Evolutionary conservation across 92 coral and sea anemone species (phyloP).

Genomic region (Ricordea florida): DNA sequence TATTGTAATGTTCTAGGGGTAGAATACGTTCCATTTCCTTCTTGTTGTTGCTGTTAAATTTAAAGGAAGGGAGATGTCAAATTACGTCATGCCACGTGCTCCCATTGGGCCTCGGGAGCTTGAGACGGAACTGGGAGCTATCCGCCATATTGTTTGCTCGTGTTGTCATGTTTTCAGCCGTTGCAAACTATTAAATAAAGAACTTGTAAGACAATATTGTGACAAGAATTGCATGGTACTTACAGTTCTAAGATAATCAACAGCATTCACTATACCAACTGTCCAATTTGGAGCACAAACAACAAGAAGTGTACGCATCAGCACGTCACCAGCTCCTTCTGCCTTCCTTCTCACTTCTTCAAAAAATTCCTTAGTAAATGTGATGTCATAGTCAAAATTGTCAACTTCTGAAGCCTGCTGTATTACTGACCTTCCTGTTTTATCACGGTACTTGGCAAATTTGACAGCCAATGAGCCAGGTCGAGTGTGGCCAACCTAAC

Average conservation of each 20-base stretch:
- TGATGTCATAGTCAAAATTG: conserved; percentile 11
- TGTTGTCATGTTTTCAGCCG: no score
- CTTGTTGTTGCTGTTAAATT: no score
- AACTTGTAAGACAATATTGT: no score
- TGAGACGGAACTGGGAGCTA: no score
- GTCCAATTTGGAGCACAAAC: not conserved
- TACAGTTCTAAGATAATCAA: not conserved
- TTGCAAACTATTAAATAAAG: no score
- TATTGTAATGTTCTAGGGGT: no score
- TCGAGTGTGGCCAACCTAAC: conserved; percentile 22
- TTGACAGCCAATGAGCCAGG: conserved; percentile 24
- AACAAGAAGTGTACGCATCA: conserved; percentile 33
- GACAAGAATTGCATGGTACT: not conserved
- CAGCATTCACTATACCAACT: not conserved
- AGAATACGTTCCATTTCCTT: no score
- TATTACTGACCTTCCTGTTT: not conserved
- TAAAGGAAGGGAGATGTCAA: no score
- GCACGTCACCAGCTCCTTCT: conserved; percentile 4
- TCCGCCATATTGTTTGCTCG: no score
- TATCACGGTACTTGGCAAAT: conserved; percentile 32
- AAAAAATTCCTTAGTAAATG: conserved; percentile 38
- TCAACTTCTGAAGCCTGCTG: not conserved
- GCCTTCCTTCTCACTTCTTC: conserved; percentile 11
- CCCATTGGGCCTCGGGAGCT: no score
- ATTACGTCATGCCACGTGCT: no score